Percentiles rank a stretch among this genome's conserved stretches.
Conservation (phyloP, 2,113 vertebrate species). For the Crotalus helleri region DNA sequence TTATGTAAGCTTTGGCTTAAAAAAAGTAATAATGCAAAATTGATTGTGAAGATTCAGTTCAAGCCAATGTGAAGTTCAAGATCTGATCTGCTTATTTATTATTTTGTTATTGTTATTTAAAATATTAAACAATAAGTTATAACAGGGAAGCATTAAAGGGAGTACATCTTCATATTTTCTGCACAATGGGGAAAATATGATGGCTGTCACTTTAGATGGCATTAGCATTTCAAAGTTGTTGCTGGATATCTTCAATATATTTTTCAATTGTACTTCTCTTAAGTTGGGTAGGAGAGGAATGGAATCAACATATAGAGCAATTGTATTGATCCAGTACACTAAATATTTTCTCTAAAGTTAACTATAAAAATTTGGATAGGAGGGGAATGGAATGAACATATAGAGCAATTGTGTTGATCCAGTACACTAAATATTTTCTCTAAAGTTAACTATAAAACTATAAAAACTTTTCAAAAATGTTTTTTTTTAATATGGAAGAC, state of each 20-base stretch:
- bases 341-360: neutral
- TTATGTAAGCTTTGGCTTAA: neutral
- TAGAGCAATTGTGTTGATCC: neutral
- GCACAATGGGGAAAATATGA: neutral
- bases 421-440: neutral
- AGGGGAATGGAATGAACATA: neutral
- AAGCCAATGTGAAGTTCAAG: neutral
- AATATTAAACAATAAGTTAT: neutral
- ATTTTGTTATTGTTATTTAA: neutral
- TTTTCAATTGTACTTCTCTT: neutral
- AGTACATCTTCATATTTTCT: neutral
- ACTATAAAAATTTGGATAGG: neutral
- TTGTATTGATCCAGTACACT: neutral
- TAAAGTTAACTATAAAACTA: neutral
- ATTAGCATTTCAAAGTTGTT: neutral
- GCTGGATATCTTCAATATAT: neutral
- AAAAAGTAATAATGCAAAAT: neutral
- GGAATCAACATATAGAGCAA: neutral
- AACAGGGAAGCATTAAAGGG: neutral
- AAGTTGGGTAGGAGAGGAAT: neutral
- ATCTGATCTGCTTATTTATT: neutral
- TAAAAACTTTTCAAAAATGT: neutral
- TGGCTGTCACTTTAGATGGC: neutral
- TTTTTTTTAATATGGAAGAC: neutral
- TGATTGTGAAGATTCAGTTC: neutral